Evolutionary conservation across 2,113 vertebrate species (phyloP), one percentile per base, ranked within the genome.

Genomic region (Larimichthys polyactis): DNA sequence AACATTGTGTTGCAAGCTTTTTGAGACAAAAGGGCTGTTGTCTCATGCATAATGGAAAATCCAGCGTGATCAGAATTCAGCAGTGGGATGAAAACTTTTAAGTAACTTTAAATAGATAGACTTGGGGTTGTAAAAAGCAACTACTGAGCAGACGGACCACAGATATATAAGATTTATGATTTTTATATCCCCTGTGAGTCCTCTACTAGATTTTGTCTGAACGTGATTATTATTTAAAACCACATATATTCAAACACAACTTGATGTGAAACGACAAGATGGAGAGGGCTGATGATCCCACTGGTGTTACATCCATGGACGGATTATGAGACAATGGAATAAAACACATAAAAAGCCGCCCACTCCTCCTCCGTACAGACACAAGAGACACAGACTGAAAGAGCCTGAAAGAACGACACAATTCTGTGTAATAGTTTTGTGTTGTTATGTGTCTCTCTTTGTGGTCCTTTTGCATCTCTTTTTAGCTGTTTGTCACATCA

Each of bases 21-120:
- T 52, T 51, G 22, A 22, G 36, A n/a, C 8, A 75, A 76, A 65
- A 1, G 46, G 24, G 54, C 54, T 85, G 83, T 79, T 78, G 76
- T 87, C 15, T 82, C 49, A 19, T 64, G 51, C 40, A 71, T 81
- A 82, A 88, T 83, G 74, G 24, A 46, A 75, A 75, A 29, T 67
- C 4, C 20, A 36, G 17, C 43, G 67, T 52, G 77, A 80, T 57
- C 46, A 49, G 57, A 79, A 88, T 79, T 64, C 27, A 44, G 67
- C 22, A 77, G 24, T 17, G 36, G 36, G 32, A 77, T 40, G 15
- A 48, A 32, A 85, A 73, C 29, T 54, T 67, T 60, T 32, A 55
- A 54, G 51, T 29, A 40, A 29, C 29, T 89, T 72, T 48, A 40
- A 66, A 67, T 58, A 51, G 10, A 59, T 52, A 71, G 20, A 72